A percentile compares a stretch with the other conserved stretches of the same genome.
Evolutionary conservation across 2,888 invertebrate genomes (phyloP).

Genomic region (Tinea pellionella): DNA sequence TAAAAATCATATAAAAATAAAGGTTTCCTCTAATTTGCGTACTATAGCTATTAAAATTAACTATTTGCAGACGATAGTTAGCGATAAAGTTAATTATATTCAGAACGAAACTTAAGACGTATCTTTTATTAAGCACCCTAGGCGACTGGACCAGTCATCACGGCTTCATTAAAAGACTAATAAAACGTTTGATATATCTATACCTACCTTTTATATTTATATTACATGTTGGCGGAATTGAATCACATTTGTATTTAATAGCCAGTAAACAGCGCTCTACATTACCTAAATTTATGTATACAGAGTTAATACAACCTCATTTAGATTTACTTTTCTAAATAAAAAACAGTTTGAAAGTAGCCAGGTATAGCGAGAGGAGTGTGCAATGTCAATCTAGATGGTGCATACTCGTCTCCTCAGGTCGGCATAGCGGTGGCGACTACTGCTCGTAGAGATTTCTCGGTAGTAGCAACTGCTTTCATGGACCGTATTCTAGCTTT

Average conservation of each 20-base stretch:
- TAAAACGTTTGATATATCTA: not conserved
- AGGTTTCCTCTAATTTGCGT: too few relatives aligned
- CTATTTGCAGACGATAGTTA: not conserved
- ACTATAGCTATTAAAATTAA: not conserved
- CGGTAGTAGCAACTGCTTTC: too few relatives aligned
- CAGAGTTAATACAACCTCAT: not conserved
- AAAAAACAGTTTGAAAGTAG: too few relatives aligned
- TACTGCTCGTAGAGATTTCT: too few relatives aligned
- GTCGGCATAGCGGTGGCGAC: too few relatives aligned
- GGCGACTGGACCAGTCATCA: not conserved
- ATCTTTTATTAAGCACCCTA: not conserved
- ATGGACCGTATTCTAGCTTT: too few relatives aligned
- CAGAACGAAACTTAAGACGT: not conserved
- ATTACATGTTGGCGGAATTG: conserved; percentile 35
- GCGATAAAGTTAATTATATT: not conserved
- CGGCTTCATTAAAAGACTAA: not conserved
- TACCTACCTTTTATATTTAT: not conserved
- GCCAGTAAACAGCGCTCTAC: conserved; percentile 55
- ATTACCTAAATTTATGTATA: conserved; percentile 21
- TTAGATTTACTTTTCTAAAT: not conserved
- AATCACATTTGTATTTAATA: conserved; percentile 61
- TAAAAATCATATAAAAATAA: too few relatives aligned
- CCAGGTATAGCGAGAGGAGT: too few relatives aligned
- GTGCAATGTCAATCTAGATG: too few relatives aligned
- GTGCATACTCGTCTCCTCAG: too few relatives aligned